Base-by-base conservation (phyloP, 2,113 vertebrate genomes). In the Spea bombifrons region DNA sequence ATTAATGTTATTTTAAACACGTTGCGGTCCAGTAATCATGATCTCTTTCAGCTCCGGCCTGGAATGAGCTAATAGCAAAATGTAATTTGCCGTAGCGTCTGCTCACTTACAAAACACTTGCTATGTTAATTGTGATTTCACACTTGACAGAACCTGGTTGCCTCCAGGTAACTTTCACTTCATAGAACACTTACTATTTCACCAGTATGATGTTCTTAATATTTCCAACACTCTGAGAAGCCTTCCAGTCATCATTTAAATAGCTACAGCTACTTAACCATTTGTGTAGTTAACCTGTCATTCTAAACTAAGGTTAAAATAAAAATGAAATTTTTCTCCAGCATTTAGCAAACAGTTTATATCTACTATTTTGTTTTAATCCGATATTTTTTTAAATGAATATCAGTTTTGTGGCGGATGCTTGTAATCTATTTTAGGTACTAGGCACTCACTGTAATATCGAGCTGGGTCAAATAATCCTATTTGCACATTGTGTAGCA, bases 111-210 rank as follows among this genome's bases (percentile, higher is more conserved):
- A 82, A 89, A 92, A 89, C 88, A 85, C 86, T 90, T 88, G 89
- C 86, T 91, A 86, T 0, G 82, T 90, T 92, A 89, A 91, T 88
- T 91, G 89, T 89, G 88, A 91, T 92, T 91, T 93, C 88, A 90
- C 85, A 86, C 86, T 87, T 87, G 3, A 0, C 63, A 88, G 86
- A 86, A 76, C 82, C 75, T 74, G 81, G 13, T 81, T 83, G 88
- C 87, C 86, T 85, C 73, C 68, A 90, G 90, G 84, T 75, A 85
- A 81, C 44, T 43, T 82, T 82, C 55, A 52, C 63, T 81, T 16
- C 67, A 75, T 75, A 83, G 86, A 87, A 84, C 82, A 84, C 83
- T 84, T 87, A 77, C 71, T 67, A 57, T 80, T 65, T 61, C 44
- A 73, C 17, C 71, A 74, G n/a, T 15, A 7, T 80, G n/a, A 68